Evolutionary conservation across 2,113 vertebrate genomes (phyloP), one percentile per base, ranked within the genome.

Genomic region (Echinops telfairi): DNA sequence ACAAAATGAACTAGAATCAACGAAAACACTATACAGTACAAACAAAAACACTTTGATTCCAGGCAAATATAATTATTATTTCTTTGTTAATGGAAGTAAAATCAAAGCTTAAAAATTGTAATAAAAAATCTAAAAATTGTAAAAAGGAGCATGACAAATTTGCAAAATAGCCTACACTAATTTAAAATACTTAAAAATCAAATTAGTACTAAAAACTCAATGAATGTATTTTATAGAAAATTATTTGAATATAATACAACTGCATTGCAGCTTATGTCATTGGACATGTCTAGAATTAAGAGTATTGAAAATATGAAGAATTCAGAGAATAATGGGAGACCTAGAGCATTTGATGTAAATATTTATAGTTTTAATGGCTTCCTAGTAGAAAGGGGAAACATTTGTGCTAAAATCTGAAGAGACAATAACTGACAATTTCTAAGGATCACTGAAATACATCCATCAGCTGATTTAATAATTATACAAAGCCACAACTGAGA

Each of bases 81-180:
- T 82, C 11, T 38, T 10, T 85, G 23, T 78, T 93, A 80, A 31
- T 43, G 29, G 33, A 90, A 16, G 36, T 85, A 58, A 90, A 88
- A 10, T 0, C 14, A 58, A 71, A 43, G 27, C 10, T 93, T 86
- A 64, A 83, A 82, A 31, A 12, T 89, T 71, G 83, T 11, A 89
- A 5, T 70, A 91, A 94, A 91, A 94, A 91, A 83, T 89, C 14
- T 95, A 17, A 75, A 91, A 92, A 86, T 33, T 83, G 33, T 90
- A 88, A 91, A 66, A 47, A 66, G 10, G 81, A 3, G 22, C 73
- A 16, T 73, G 23, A 40, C 43, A 90, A 86, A 58, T 80, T 80
- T 76, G 12, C 31, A 90, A 27, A 71, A 78, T 17, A 83, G 2
- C 19, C 43, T 53, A 60, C 14, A 73, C 85, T 9, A 83, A 92